phyloP scores from a whole-genome alignment of 2,797 vertebrate genomes.

The Euthynnus affinis region DNA sequence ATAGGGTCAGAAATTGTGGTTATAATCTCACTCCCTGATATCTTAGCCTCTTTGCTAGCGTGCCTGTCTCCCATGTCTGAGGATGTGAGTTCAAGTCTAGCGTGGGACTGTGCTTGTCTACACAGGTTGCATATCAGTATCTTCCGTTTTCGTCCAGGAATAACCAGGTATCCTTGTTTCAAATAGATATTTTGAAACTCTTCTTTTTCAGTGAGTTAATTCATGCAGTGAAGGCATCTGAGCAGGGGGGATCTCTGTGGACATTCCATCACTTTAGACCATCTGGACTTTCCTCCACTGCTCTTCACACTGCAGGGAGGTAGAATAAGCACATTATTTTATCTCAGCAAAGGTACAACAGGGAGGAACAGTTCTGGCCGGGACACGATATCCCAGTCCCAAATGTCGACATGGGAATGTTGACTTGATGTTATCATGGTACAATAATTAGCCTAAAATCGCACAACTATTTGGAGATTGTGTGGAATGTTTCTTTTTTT shows the following conservation, averaged over 20 bases:
- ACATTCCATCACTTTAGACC: constrained; percentile 13
- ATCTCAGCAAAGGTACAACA: constrained; percentile 7
- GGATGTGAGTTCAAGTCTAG: too few species aligned
- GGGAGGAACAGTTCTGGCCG: constrained; percentile 6
- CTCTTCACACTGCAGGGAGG: constrained; percentile 7
- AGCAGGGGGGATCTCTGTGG: neutral
- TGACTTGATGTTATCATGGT: constrained; percentile 15
- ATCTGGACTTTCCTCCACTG: neutral
- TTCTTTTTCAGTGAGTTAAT: neutral
- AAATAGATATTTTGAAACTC: neutral
- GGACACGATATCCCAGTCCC: neutral
- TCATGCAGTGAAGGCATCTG: neutral
- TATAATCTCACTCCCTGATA: too few species aligned
- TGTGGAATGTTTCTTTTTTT: neutral
- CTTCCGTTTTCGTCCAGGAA: too few species aligned
- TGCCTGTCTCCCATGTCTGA: too few species aligned
- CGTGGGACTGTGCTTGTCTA: too few species aligned
- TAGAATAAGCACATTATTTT: constrained; percentile 6
- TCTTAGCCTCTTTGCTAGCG: too few species aligned
- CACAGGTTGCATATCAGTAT: too few species aligned
- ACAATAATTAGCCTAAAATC: neutral
- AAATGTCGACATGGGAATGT: constrained; percentile 16
- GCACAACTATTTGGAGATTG: constrained; percentile 3
- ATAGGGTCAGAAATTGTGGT: too few species aligned
- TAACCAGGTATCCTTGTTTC: neutral